phyloP scores from a whole-genome alignment of 2,113 vertebrate genomes.

The Myotis lucifugus region DNA sequence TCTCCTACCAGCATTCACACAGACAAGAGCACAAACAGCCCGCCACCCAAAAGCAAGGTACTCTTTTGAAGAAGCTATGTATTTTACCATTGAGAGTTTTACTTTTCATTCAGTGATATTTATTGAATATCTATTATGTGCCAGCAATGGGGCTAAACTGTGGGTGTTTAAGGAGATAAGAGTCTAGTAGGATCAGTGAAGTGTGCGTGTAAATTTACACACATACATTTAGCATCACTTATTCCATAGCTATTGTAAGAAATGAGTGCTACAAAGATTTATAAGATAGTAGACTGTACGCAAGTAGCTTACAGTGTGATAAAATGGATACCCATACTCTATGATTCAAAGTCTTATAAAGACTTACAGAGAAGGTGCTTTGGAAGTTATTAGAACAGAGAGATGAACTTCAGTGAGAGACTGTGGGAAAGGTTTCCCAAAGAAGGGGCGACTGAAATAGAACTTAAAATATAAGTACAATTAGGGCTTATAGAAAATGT shows the following conservation, averaged over 20 bases:
- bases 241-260: background rate
- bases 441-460: background rate
- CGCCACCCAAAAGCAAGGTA: slow-evolving; percentile 97
- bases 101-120: background rate
- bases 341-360: background rate
- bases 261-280: background rate
- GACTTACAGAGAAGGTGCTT: background rate
- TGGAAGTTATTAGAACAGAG: background rate
- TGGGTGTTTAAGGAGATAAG: background rate
- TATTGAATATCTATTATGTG: background rate
- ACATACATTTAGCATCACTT: background rate
- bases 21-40: slow-evolving; percentile 95
- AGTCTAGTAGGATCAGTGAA: background rate
- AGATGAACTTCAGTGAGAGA: background rate
- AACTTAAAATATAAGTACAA: background rate
- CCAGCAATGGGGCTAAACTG: background rate
- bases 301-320: background rate
- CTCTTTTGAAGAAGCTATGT: slow-evolving; percentile 49
- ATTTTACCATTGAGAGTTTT: background rate
- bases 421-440: background rate
- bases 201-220: background rate
- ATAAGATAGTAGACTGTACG: background rate
- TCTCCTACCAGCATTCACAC: slow-evolving; percentile 95
- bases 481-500: background rate
- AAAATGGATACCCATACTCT: background rate